Evolutionary conservation across 1,140 invertebrate genomes (phyloP), one percentile per base, ranked within the genome.

Genomic region (Cyrtorhinus lividipennis): DNA sequence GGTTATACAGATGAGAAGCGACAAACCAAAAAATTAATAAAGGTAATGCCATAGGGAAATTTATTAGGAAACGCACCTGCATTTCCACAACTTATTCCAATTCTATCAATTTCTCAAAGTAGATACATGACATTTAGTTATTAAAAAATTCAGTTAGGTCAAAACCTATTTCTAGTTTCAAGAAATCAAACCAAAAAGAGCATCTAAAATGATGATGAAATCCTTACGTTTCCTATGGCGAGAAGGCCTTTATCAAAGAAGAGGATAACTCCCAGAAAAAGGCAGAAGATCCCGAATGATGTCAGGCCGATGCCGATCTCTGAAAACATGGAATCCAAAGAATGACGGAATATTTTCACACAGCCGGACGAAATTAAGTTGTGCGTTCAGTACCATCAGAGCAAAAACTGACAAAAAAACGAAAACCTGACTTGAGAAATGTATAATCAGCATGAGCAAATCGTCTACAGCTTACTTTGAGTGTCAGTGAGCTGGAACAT

Each of bases 201-300:
- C 5, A 38, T n/a, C n/a, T n/a, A n/a, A n/a, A n/a, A n/a, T n/a
- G n/a, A n/a, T n/a, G n/a, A n/a, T n/a, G n/a, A n/a, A n/a, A n/a
- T n/a, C n/a, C 84, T 86, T 83, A 95, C 95, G 84, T 99, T 99
- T 74, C 96, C 96, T 72, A 99, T 95, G 12, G 96, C 96, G 56
- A 99, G 78, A 65, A 99, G 80, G 66, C 95, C 96, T 77, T 94
- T 97, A 75, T 99, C 96, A 80, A 99, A 98, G 18, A 99, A 78
- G 53, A 99, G 77, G 44, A 99, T 69, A 58, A 98, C 83, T 61
- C 97, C 96, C 20, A 99, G 80, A 70, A 98, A 93, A 20, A 99
- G 79, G 72, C 99, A 99, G 56, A 88, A 85, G 68, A 97, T 84
- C 13, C 97, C 97, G 80, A 99, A 98, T 38, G 90, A 92, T 38